Evolutionary conservation across 2,797 vertebrate species (phyloP), one percentile per base, ranked within the genome.

Genomic region (Poeciliopsis paucimaculata): DNA sequence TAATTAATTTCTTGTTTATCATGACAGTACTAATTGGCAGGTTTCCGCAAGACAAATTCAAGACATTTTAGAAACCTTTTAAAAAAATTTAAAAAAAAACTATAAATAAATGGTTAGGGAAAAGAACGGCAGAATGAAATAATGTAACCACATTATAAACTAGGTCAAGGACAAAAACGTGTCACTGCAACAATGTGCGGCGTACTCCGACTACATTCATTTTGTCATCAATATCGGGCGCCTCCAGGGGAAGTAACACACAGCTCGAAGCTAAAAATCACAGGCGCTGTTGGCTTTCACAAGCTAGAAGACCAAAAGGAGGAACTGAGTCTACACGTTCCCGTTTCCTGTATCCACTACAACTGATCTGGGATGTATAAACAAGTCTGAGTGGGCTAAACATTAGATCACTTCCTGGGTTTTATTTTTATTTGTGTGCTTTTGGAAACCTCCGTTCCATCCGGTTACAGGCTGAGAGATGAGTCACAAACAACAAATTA

Each of bases 401-500:
- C 76, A 41, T 83, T 55, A 82, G 76, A 71, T 83, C 75, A 81
- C 55, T 75, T 53, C 36, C 78, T 45, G 76, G 41, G 2, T 51
- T 71, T 10, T 66, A 39, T 66, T 66, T 39, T 39, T 66, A 39
- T 46, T 66, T 75, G 20, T 60, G 41, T 47, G 31, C 46, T 55
- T 77, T 43, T 71, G 5, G 43, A 51, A 80, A 68, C 77, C 39
- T 72, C 47, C 31, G 64, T 87, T 76, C 81, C 81, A 73, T 75
- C 77, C 23, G 70, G 80, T 77, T 60, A 51, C 34, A 79, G 16
- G 73, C 6, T 1, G 47, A 82, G 55, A 8, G 72, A 57, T 62
- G 82, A 82, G 77, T 86, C 84, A 79, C 76, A 70, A 39, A 8
- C 28, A 86, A 85, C 64, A 68, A 18, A 68, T 68, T 68, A 68